Evolutionary conservation across 2,797 vertebrate genomes (phyloP).

Genomic region (Sebastes alutus): DNA sequence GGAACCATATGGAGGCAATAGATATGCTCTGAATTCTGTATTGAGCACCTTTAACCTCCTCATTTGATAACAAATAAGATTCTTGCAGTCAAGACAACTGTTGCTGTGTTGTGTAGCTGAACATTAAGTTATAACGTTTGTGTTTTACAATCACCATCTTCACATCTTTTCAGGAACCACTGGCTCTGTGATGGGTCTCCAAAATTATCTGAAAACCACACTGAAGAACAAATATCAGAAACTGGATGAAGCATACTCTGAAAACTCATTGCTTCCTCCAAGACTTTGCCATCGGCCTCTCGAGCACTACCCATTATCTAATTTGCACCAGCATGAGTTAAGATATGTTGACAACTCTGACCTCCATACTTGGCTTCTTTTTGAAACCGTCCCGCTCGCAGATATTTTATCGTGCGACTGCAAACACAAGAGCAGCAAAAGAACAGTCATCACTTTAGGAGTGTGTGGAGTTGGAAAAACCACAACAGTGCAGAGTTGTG

Average conservation of each 20-base stretch:
- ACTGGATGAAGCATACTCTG: background rate
- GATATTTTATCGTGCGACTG: constrained; percentile 33
- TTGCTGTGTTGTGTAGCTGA: background rate
- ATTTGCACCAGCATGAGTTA: constrained; percentile 28
- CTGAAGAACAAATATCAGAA: constrained; percentile 49
- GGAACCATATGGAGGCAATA: too few relatives aligned
- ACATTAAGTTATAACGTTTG: background rate
- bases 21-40: too few relatives aligned
- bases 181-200: constrained; percentile 27
- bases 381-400: background rate
- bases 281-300: background rate
- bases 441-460: constrained; percentile 49
- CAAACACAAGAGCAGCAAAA: background rate
- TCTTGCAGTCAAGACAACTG: background rate
- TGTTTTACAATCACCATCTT: background rate
- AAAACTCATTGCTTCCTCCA: background rate
- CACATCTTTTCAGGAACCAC: constrained; percentile 14
- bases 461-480: constrained; percentile 60
- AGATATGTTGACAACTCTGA: constrained; percentile 20
- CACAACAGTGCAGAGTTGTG: constrained; percentile 40
- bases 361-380: accelerated
- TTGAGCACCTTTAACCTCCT: background rate
- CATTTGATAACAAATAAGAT: background rate
- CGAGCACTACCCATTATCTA: accelerated
- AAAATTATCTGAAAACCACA: constrained; percentile 18